Evolutionary conservation across 1,140 invertebrate genomes (phyloP), one percentile per base, ranked within the genome.

Genomic region (Mesaphorura yosii): DNA sequence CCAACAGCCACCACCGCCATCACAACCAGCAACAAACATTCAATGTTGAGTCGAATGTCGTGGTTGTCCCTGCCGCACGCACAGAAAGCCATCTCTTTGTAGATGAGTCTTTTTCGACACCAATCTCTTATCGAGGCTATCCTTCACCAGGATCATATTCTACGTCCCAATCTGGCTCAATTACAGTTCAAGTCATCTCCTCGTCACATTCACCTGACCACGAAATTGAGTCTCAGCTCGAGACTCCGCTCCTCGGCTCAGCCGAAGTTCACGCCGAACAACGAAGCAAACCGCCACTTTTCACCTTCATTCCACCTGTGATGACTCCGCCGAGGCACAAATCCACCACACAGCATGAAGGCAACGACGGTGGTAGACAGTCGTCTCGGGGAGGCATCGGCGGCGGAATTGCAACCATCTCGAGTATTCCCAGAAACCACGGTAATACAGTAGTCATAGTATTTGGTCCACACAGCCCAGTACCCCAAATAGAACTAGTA

Each of bases 161-260:
- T 68, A 57, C 51, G 59, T 51, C 63, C 54, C 59, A 64, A 55
- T 66, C 63, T 65, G 64, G 66, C 57, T 68, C 65, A 68, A 66
- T 70, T 71, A 67, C 67, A 72, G 68, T 70, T 65, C 69, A 69
- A 66, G 66, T 71, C 66, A 68, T 73, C 65, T 70, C 70, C 54
- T 64, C 67, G 49, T 68, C 68, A 53, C 69, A 71, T 64, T 48
- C 66, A 53, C 67, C 69, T 47, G 55, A 62, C 46, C 70, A 74
- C 62, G 62, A 72, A 51, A 70, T 73, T 59, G 72, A 74, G 60
- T 73, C 73, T 38, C 73, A 75, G 52, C 47, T 75, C 53, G 71
- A 75, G 65, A 75, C 74, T 55, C 74, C 74, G 14, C 61, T 75
- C 48, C 70, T 74, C 5, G 53, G 62, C 15, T 31, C 53, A n/a